A percentile compares a stretch with the other conserved stretches of the same genome.
phyloP scores from a whole-genome alignment of 2,888 invertebrate genomes.

The Acronicta aceris region DNA sequence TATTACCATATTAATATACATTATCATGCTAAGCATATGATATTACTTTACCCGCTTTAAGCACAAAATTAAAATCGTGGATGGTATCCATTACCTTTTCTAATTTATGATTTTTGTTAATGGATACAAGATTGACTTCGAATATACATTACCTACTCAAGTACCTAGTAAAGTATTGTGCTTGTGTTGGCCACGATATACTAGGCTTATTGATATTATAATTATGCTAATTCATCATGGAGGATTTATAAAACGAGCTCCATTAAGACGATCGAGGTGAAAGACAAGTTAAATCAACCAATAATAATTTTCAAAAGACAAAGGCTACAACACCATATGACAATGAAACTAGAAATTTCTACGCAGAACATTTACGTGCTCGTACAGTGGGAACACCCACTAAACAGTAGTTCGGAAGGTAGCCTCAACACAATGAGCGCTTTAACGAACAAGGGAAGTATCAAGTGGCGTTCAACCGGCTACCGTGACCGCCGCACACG shows the following conservation, averaged over 20 bases:
- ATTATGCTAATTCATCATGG: too few species aligned
- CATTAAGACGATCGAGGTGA: too few species aligned
- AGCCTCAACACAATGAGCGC: slow-evolving; percentile 47
- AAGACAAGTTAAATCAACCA: too few species aligned
- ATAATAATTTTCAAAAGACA: too few species aligned
- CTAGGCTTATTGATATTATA: too few species aligned
- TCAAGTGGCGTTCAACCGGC: slow-evolving; percentile 51
- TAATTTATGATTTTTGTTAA: slow-evolving; percentile 9
- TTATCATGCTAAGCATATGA: slow-evolving; percentile 46
- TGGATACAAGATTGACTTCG: neutral
- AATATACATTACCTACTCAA: too few species aligned
- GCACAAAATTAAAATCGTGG: slow-evolving; percentile 36
- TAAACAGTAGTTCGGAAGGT: slow-evolving; percentile 34
- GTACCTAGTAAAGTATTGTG: too few species aligned
- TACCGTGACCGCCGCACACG: slow-evolving; percentile 56
- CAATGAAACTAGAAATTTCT: too few species aligned
- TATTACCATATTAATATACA: slow-evolving; percentile 39
- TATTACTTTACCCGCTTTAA: slow-evolving; percentile 32
- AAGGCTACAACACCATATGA: neutral
- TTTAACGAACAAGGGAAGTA: slow-evolving; percentile 52
- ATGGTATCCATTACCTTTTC: slow-evolving; percentile 5
- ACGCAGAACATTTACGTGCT: neutral
- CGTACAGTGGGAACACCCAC: slow-evolving; percentile 12
- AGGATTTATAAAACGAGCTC: too few species aligned
- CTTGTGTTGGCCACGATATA: too few species aligned